Conservation (phyloP, 92 coral and sea anemone species). For the Parazoanthus atlanticus region DNA sequence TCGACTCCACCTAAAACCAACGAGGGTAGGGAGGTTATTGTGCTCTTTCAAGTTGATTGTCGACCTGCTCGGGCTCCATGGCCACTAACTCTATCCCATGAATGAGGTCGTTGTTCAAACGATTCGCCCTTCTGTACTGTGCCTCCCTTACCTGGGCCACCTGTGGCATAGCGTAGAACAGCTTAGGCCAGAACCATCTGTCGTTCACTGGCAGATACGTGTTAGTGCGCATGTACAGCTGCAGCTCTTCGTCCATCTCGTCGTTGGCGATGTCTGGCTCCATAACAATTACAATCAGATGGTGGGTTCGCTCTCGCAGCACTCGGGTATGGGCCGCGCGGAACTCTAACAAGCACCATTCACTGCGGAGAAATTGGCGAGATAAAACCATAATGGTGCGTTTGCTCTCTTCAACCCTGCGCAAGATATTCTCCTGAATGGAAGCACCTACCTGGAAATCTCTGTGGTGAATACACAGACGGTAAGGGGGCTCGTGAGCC, state of each 20-base stretch:
- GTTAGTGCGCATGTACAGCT: conserved; percentile 28
- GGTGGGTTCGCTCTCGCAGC: not conserved
- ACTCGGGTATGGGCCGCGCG: conserved; percentile 42
- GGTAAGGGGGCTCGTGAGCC: conserved; percentile 73
- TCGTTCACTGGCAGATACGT: conserved; percentile 13
- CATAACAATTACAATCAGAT: conserved; percentile 26
- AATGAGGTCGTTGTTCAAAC: not conserved
- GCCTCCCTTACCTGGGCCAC: not conserved
- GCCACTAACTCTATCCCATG: no score
- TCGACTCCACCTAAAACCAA: no score
- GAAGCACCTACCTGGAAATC: conserved; percentile 79
- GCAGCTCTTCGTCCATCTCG: conserved; percentile 24
- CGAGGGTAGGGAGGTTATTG: no score
- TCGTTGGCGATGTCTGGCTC: conserved; percentile 19
- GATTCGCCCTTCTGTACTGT: not conserved
- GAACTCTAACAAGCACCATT: conserved; percentile 40
- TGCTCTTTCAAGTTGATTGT: no score
- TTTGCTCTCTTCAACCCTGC: conserved; percentile 61
- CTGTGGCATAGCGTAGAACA: conserved; percentile 39
- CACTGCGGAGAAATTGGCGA: conserved; percentile 36
- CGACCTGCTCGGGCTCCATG: no score
- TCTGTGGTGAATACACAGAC: conserved; percentile 74
- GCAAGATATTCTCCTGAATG: conserved; percentile 67
- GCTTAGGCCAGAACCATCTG: conserved; percentile 40
- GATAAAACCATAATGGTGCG: conserved; percentile 31